phyloP scores from a whole-genome alignment of 2,888 invertebrate genomes.

The Pammene fasciana region DNA sequence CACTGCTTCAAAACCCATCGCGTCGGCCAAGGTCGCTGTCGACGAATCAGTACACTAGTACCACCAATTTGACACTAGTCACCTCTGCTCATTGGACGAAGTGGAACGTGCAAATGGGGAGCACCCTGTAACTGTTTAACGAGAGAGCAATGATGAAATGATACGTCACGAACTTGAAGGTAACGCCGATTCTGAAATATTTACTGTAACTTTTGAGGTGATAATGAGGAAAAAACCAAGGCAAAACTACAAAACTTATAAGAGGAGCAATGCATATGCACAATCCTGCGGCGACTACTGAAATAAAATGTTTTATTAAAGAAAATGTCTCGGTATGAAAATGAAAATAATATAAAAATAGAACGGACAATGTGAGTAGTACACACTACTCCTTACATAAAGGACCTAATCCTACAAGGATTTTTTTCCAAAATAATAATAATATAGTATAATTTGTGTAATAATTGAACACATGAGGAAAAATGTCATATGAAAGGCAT shows the following conservation, averaged over 20 bases:
- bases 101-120: conserved; percentile 80
- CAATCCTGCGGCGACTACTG: too few species aligned
- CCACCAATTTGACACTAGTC: conserved; percentile 74
- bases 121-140: conserved; percentile 72
- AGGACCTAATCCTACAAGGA: too few species aligned
- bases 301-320: neutral
- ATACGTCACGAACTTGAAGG: conserved; percentile 71
- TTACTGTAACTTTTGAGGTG: conserved; percentile 22
- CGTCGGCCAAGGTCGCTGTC: conserved; percentile 63
- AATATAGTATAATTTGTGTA: neutral
- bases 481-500: neutral
- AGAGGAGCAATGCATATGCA: neutral
- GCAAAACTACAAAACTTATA: neutral
- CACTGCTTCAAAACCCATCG: conserved; percentile 47
- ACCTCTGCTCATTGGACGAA: conserved; percentile 77
- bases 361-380: too few species aligned
- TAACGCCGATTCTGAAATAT: conserved; percentile 66
- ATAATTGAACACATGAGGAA: neutral
- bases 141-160: conserved; percentile 66
- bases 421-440: too few species aligned
- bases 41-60: conserved; percentile 60
- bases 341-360: too few species aligned
- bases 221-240: conserved; percentile 17
- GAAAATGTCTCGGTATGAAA: neutral
- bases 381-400: too few species aligned